Evolutionary conservation across 2,888 invertebrate species (phyloP).

Genomic region (Automeris io): DNA sequence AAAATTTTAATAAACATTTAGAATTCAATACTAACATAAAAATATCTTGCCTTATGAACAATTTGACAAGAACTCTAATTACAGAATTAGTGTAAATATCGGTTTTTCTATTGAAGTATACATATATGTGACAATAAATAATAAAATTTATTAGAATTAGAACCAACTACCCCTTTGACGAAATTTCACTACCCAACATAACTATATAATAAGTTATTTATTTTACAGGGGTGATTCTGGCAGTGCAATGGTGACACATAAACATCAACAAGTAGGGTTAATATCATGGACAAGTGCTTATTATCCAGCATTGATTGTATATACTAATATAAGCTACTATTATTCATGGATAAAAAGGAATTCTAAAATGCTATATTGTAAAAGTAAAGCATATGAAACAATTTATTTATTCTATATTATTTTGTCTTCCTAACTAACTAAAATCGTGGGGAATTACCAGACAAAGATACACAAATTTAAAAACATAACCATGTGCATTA

Average conservation of each 20-base stretch:
- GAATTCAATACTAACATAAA: too few species aligned
- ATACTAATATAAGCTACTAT: slow-evolving; percentile 39
- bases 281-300: slow-evolving; percentile 30
- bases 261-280: slow-evolving; percentile 31
- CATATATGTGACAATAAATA: not conserved
- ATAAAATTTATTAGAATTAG: too few species aligned
- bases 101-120: too few species aligned
- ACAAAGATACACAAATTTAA: too few species aligned
- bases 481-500: too few species aligned
- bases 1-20: too few species aligned
- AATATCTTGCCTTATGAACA: too few species aligned
- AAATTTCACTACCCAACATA: not conserved
- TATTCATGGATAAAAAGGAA: slow-evolving; percentile 31
- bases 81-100: too few species aligned
- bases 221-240: slow-evolving; percentile 47
- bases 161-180: slow-evolving; percentile 7
- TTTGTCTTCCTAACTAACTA: too few species aligned
- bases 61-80: too few species aligned
- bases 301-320: slow-evolving; percentile 29
- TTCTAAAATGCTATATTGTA: slow-evolving; percentile 17
- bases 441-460: too few species aligned
- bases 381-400: slow-evolving; percentile 8
- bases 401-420: too few species aligned
- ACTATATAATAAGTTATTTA: not conserved
- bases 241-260: slow-evolving; percentile 28